Evolutionary conservation across 2,797 vertebrate genomes (phyloP).

Genomic region (Eupleurogrammus muticus): DNA sequence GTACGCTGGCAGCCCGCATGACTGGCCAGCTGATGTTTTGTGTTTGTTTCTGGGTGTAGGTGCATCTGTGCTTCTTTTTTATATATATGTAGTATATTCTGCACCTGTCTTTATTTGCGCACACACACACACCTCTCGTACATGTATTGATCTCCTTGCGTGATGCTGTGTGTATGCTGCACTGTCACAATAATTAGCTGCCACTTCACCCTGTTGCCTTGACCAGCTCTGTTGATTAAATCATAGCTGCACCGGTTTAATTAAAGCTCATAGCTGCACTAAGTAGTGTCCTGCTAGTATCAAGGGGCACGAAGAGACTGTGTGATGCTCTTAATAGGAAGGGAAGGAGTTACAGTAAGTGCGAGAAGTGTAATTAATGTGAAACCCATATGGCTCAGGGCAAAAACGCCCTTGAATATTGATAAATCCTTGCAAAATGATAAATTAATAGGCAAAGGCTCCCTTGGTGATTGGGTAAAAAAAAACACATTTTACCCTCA

Average conservation of each 20-base stretch:
- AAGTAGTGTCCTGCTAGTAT: not conserved
- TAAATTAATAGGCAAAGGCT: not conserved
- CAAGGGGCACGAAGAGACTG: not conserved
- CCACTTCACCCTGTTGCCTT: slow-evolving; percentile 38
- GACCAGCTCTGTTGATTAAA: slow-evolving; percentile 58
- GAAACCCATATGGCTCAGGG: not conserved
- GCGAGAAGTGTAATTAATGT: slow-evolving; percentile 27
- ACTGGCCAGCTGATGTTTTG: slow-evolving; percentile 39
- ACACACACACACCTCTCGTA: not conserved
- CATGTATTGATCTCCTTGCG: not conserved
- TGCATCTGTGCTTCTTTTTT: not conserved
- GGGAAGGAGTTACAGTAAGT: no score
- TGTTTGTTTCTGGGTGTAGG: slow-evolving; percentile 7
- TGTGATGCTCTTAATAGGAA: not conserved
- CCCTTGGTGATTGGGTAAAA: not conserved
- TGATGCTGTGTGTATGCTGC: slow-evolving; percentile 5
- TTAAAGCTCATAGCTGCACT: slow-evolving; percentile 43
- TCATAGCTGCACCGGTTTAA: slow-evolving; percentile 47
- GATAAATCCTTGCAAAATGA: slow-evolving; percentile 14
- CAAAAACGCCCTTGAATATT: slow-evolving; percentile 20
- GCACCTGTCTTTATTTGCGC: not conserved
- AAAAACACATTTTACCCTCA: not conserved
- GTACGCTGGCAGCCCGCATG: slow-evolving; percentile 44
- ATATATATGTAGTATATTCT: not conserved
- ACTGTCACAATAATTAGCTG: slow-evolving; percentile 53